phyloP scores from a whole-genome alignment of 2,888 invertebrate species.

The Plebejus melissa region DNA sequence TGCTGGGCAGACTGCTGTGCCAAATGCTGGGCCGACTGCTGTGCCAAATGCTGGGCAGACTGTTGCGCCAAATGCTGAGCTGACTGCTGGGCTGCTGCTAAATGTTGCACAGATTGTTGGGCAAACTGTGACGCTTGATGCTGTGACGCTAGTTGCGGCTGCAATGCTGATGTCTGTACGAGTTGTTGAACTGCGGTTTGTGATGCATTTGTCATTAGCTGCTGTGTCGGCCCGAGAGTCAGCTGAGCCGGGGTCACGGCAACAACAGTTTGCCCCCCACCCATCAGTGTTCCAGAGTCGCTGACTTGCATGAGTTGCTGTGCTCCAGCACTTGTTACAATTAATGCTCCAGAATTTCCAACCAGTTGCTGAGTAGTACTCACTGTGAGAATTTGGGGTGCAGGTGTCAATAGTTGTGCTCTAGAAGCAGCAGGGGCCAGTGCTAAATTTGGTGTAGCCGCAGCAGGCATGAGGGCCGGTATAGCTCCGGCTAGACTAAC shows the following conservation, averaged over 20 bases:
- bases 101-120: conserved; percentile 64
- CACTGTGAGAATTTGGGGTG: conserved; percentile 69
- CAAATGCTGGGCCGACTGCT: conserved; percentile 57
- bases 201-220: conserved; percentile 63
- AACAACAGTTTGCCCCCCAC: conserved; percentile 71
- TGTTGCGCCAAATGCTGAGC: conserved; percentile 47
- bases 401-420: conserved; percentile 68
- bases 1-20: conserved; percentile 57
- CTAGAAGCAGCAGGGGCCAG: conserved; percentile 68
- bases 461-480: conserved; percentile 64
- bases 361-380: conserved; percentile 72
- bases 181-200: conserved; percentile 68
- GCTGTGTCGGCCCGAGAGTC: conserved; percentile 63
- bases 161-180: conserved; percentile 64
- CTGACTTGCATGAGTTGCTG: conserved; percentile 75
- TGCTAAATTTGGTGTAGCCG: conserved; percentile 62
- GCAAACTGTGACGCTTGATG: conserved; percentile 65
- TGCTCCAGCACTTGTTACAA: conserved; percentile 73
- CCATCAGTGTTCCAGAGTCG: conserved; percentile 72
- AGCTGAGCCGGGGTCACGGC: conserved; percentile 70
- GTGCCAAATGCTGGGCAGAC: conserved; percentile 33
- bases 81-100: conserved; percentile 58
- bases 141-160: conserved; percentile 60
- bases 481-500: conserved; percentile 68
- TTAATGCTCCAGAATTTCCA: conserved; percentile 69